Conservation (phyloP, 2,113 vertebrate species). For the Acinonyx jubatus region DNA sequence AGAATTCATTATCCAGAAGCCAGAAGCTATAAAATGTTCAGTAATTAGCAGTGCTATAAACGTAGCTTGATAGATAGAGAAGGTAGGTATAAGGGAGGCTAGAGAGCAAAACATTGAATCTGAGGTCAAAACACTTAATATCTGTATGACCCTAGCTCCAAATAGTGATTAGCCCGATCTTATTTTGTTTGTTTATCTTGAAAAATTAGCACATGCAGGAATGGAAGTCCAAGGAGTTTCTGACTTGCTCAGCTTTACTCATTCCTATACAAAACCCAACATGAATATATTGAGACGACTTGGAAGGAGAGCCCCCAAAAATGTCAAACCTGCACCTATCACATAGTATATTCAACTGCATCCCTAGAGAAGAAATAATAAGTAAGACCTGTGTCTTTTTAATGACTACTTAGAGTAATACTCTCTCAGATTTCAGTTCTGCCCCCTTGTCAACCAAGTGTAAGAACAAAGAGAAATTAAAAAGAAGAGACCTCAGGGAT, state of each 20-base stretch:
- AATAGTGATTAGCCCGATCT: not conserved
- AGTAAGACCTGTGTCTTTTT: not conserved
- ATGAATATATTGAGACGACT: not conserved
- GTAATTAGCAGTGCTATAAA: not conserved
- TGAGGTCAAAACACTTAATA: not conserved
- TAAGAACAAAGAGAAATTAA: not conserved
- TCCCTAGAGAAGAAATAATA: not conserved
- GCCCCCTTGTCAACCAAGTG: not conserved
- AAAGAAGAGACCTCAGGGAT: not conserved
- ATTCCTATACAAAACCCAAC: not conserved
- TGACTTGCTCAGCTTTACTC: not conserved
- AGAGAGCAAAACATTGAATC: not conserved
- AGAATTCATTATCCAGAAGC: not conserved
- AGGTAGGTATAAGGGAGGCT: not conserved
- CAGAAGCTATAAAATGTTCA: not conserved
- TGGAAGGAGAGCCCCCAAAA: not conserved
- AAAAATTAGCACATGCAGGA: not conserved
- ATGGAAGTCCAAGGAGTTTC: not conserved
- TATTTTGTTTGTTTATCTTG: not conserved
- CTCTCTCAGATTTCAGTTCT: not conserved
- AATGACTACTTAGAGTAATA: not conserved
- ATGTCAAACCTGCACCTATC: not conserved
- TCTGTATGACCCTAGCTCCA: not conserved
- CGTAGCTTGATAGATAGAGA: not conserved
- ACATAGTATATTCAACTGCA: not conserved